Conservation (phyloP, 2,888 invertebrate species). For the Chrysopilus asiliformis region DNA sequence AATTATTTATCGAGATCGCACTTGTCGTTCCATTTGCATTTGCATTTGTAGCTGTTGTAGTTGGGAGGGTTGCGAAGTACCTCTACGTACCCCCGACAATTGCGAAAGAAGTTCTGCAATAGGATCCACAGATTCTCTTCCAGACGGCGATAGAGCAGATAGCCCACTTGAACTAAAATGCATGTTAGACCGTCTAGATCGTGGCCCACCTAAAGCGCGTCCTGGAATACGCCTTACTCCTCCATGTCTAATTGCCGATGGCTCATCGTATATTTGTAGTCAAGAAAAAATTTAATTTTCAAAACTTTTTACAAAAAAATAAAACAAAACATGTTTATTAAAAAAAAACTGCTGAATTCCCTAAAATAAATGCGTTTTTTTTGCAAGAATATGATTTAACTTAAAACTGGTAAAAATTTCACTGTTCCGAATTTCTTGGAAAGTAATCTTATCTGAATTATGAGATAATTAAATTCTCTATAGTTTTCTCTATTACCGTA, state of each 20-base stretch:
- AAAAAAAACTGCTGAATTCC: not conserved
- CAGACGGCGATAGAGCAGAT: constrained; percentile 71
- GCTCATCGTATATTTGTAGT: constrained; percentile 60
- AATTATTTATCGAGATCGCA: not conserved
- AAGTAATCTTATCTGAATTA: too few relatives aligned
- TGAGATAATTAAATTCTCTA: too few relatives aligned
- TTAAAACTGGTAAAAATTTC: too few relatives aligned
- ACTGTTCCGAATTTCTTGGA: too few relatives aligned
- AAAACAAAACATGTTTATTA: constrained; percentile 7
- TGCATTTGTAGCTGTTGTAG: constrained; percentile 94
- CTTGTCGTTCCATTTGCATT: constrained; percentile 77
- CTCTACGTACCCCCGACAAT: constrained; percentile 77
- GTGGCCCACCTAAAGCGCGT: constrained; percentile 58
- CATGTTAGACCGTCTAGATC: constrained; percentile 84
- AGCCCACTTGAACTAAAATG: constrained; percentile 85
- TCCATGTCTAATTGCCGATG: constrained; percentile 61
- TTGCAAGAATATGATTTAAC: too few relatives aligned
- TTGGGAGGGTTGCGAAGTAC: constrained; percentile 54
- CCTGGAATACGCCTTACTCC: constrained; percentile 68
- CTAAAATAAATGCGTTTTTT: too few relatives aligned
- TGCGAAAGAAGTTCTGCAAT: constrained; percentile 92
- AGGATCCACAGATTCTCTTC: constrained; percentile 89
- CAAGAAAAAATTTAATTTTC: constrained; percentile 8
- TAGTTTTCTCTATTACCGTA: too few relatives aligned
- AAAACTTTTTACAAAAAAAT: constrained; percentile 2